Conservation (phyloP, 1,140 invertebrate genomes). For the Capitella teleta region DNA sequence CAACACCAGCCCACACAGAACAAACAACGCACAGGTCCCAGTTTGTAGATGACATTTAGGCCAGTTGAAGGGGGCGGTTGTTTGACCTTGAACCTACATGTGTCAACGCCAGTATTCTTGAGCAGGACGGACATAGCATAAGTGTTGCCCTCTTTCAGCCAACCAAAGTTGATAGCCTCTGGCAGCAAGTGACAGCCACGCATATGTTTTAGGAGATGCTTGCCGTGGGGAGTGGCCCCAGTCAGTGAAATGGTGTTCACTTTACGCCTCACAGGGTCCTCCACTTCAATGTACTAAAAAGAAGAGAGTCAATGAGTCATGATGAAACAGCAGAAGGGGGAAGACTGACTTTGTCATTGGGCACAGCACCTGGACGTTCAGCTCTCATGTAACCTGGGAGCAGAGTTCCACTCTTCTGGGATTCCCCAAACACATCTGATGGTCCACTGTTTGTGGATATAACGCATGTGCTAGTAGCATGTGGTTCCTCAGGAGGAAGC, state of each 20-base stretch:
- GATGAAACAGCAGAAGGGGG: too few species aligned
- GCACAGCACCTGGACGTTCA: slow-evolving; percentile 27
- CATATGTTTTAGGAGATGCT: slow-evolving; percentile 20
- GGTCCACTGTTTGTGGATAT: too few species aligned
- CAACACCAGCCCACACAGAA: not conserved
- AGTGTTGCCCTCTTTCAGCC: slow-evolving; percentile 34
- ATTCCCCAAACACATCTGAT: slow-evolving; percentile 27
- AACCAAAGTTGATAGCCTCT: slow-evolving; percentile 36
- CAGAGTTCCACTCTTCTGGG: slow-evolving; percentile 23
- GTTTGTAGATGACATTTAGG: slow-evolving; percentile 32
- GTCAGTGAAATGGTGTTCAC: slow-evolving; percentile 27
- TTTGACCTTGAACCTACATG: slow-evolving; percentile 36
- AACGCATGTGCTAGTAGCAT: too few species aligned
- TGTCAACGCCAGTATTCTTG: slow-evolving; percentile 38
- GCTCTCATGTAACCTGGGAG: slow-evolving; percentile 30
- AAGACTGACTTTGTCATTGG: slow-evolving; percentile 32
- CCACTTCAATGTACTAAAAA: slow-evolving; percentile 24
- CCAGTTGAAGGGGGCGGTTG: slow-evolving; percentile 40
- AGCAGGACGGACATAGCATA: slow-evolving; percentile 28
- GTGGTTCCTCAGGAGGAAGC: too few species aligned
- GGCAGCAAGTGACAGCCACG: slow-evolving; percentile 33
- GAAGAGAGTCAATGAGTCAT: too few species aligned
- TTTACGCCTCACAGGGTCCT: slow-evolving; percentile 35
- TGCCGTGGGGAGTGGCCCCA: slow-evolving; percentile 25
- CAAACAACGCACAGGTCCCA: slow-evolving; percentile 31